Conservation (phyloP, 2,888 invertebrate species). For the Coelinius sp. region DNA sequence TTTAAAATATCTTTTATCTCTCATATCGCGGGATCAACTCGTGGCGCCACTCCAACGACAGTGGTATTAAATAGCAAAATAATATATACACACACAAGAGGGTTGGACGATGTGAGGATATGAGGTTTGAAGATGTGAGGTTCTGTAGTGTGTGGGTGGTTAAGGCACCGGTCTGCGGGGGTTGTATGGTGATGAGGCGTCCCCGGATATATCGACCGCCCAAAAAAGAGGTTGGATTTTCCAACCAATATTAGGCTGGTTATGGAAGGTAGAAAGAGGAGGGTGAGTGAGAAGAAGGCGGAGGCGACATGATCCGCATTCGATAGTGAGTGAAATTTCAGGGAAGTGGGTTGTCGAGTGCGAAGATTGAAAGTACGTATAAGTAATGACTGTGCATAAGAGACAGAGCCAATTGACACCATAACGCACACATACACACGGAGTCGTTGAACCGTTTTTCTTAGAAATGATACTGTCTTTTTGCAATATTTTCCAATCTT, state of each 20-base stretch:
- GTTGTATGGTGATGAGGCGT: constrained; percentile 51
- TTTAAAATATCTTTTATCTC: background rate
- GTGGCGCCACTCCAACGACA: constrained; percentile 64
- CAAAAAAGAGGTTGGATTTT: constrained; percentile 67
- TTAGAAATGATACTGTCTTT: constrained; percentile 10
- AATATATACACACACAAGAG: background rate
- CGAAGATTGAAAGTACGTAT: constrained; percentile 15
- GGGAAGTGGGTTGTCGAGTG: too few relatives aligned
- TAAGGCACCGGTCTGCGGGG: constrained; percentile 51
- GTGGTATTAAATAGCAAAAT: constrained; percentile 24
- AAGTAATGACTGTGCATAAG: constrained; percentile 3
- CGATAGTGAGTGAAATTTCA: constrained; percentile 26
- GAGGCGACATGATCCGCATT: constrained; percentile 41
- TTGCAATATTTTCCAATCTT: background rate
- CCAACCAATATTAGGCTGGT: constrained; percentile 51
- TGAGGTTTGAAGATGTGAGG: background rate
- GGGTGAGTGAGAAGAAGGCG: constrained; percentile 31
- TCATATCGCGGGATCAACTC: constrained; percentile 36
- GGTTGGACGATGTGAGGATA: background rate
- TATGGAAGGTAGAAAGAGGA: constrained; percentile 31
- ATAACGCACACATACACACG: constrained; percentile 21
- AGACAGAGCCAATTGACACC: constrained; percentile 28
- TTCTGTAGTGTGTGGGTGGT: constrained; percentile 36
- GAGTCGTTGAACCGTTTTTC: constrained; percentile 1
- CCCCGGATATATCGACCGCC: constrained; percentile 65